Base-by-base conservation (phyloP, 2,888 invertebrate species). In the Agrotis puta region DNA sequence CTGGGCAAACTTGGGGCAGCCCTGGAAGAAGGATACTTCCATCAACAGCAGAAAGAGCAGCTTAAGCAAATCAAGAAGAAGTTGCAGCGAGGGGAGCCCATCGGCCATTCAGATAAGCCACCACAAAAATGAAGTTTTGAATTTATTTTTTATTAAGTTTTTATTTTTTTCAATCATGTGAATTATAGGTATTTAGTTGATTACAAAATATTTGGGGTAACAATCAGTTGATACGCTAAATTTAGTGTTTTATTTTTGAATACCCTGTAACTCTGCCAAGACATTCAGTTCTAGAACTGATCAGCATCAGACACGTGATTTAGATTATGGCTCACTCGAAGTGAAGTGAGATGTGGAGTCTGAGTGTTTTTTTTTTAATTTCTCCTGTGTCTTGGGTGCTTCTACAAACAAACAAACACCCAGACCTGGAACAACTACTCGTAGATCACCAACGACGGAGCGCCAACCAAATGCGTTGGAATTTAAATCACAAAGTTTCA, bases 11-110 rank as follows among this genome's bases (percentile, higher is more conserved):
- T 85, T 45, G 93, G 91, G 2, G 89, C 92, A 0, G 92, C 92
- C 0, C 88, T 92, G 39, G 95, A 95, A 79, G 95, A 94, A 64
- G 89, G 90, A 0, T 95, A 92, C 84, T 95, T 95, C 87, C 87
- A 89, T 67, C 86, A 89, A 43, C 91, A 94, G 66, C 88, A 91
- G 50, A 89, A 79, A 68, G 91, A 94, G 33, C 89, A 91, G 43
- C 45, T 95, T 14, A 84, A 90, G 69, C 88, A 92, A 68, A 62
- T 94, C 0, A 94, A 92, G 75, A 85, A 92, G 69, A 87, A 89
- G 61, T 47, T 90, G 59, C 79, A 90, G 57, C 79, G 87, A 18
- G 79, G 54, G 13, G 69, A 74, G 2, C 33, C 88, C 2, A 68
- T 72, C 13, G 77, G 84, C 1, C 43, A 48, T 14, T 0, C 33